phyloP scores from a whole-genome alignment of 1,140 invertebrate species.

The Apis mellifera region Amel_HAv3.1 CM009931.2:23489001-23489500 shows the following conservation, averaged over 20 bases:
- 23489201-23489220: constrained; percentile 76
- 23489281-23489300: neutral
- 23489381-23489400: too few relatives aligned
- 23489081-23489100: constrained; percentile 38
- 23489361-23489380: too few relatives aligned
- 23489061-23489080: neutral
- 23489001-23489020: constrained; percentile 51
- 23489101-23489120: neutral
- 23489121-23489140: neutral
- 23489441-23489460: too few relatives aligned
- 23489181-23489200: neutral
- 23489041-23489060: constrained; percentile 35
- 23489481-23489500: too few relatives aligned
- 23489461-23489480: too few relatives aligned
- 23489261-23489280: constrained; percentile 53
- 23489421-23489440: too few relatives aligned
- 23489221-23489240: constrained; percentile 87
- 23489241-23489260: constrained; percentile 77
- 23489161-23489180: neutral
- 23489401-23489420: too few relatives aligned
- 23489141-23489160: neutral
- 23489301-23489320: neutral
- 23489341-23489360: neutral
- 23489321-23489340: neutral
- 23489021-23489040: constrained; percentile 50